Conservation (phyloP, 1,140 invertebrate species). For the Neotoxoptera formosana region DNA sequence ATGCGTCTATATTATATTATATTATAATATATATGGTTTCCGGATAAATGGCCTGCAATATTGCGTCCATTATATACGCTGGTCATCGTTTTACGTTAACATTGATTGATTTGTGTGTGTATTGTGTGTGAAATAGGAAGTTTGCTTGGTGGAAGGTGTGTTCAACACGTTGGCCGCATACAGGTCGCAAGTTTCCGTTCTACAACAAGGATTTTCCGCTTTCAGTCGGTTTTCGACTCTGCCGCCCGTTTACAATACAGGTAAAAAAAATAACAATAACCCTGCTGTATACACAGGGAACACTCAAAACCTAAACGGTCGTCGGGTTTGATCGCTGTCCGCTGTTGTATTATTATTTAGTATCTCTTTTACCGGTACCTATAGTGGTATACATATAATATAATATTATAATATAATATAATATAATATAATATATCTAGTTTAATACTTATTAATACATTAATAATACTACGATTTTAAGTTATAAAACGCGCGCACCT, state of each 20-base stretch:
- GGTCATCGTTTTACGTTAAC: background rate
- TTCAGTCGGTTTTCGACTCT: constrained; percentile 60
- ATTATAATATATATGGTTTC: background rate
- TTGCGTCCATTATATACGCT: background rate
- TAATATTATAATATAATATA: too few species aligned
- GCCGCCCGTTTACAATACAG: constrained; percentile 46
- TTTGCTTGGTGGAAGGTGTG: constrained; percentile 61
- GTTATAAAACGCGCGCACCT: background rate
- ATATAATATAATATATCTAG: too few species aligned
- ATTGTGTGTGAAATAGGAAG: constrained; percentile 59
- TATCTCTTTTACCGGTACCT: background rate
- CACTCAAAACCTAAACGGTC: background rate
- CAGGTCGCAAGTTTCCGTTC: constrained; percentile 57
- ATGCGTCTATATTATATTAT: background rate
- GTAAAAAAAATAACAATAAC: constrained; percentile 7
- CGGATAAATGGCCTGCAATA: background rate
- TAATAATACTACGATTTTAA: background rate
- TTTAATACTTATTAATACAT: too few species aligned
- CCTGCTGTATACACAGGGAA: background rate
- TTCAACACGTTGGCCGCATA: constrained; percentile 59
- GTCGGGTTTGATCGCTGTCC: background rate
- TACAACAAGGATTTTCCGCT: constrained; percentile 51
- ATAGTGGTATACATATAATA: too few species aligned
- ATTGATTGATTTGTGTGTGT: constrained; percentile 37
- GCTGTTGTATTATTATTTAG: background rate